Percentiles rank a stretch among this genome's conserved stretches.
Evolutionary conservation across 2,113 vertebrate genomes (phyloP).

Genomic region (Scalopus aquaticus): DNA sequence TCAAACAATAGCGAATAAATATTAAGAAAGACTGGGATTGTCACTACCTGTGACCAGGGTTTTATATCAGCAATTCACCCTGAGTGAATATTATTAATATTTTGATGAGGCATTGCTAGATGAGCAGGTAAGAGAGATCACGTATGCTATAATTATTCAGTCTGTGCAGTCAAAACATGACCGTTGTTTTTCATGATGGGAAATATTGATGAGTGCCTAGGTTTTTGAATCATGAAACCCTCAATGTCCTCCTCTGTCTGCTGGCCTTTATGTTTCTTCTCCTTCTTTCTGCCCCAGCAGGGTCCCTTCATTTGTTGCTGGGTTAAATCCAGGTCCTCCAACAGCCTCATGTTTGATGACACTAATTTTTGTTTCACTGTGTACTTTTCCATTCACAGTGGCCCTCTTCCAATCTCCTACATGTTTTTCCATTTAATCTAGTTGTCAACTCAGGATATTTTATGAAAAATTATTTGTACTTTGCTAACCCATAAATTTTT

Average conservation of each 20-base stretch:
- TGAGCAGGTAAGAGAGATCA: conserved; percentile 4
- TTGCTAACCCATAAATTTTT: conserved; percentile 60
- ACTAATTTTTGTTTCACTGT: conserved; percentile 64
- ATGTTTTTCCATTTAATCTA: conserved; percentile 72
- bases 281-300: background rate
- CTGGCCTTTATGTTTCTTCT: background rate
- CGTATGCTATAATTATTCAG: background rate
- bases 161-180: background rate
- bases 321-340: conserved; percentile 46
- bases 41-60: background rate
- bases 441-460: conserved; percentile 67
- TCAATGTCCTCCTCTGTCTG: background rate
- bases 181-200: background rate
- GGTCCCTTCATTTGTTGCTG: conserved; percentile 48
- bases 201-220: background rate
- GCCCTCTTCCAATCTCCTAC: conserved; percentile 65
- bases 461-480: conserved; percentile 66
- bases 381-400: conserved; percentile 67
- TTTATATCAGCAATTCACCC: background rate
- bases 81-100: conserved; percentile 21
- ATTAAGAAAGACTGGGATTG: conserved; percentile 35
- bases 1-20: conserved; percentile 54
- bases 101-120: conserved; percentile 52
- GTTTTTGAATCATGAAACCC: background rate
- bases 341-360: conserved; percentile 49